Conservation (phyloP, 2,113 vertebrate genomes). For the Microcebus ravelobensis region DNA sequence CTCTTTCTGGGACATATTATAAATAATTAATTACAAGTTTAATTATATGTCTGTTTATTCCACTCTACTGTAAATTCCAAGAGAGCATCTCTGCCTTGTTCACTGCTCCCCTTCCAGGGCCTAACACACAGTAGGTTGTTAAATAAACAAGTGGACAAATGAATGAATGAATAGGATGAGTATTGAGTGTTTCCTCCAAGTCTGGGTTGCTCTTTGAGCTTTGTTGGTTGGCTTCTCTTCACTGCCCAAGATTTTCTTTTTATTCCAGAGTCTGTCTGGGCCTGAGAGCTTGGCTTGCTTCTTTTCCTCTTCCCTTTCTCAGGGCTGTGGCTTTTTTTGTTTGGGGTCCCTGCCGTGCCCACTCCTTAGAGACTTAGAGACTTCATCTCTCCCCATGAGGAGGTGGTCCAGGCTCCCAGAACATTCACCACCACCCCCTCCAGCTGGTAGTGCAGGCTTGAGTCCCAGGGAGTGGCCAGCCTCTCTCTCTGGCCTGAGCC, state of each 20-base stretch:
- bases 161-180: not conserved
- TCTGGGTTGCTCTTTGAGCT: not conserved
- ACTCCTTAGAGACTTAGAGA: not conserved
- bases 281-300: not conserved
- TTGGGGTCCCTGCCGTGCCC: not conserved
- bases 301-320: not conserved
- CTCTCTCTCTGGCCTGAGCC: not conserved
- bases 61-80: not conserved
- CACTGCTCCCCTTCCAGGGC: not conserved
- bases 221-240: not conserved
- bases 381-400: not conserved
- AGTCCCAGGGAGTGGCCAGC: too few species aligned
- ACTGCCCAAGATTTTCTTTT: not conserved
- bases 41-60: not conserved
- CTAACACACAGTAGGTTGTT: not conserved
- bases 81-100: not conserved
- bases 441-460: too few species aligned
- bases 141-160: not conserved
- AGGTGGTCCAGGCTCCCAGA: not conserved
- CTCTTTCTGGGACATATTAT: not conserved
- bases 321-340: not conserved
- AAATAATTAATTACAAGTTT: constrained; percentile 42
- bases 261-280: not conserved
- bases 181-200: not conserved
- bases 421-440: not conserved